phyloP scores from a whole-genome alignment of 2,888 invertebrate species.

The Drosophila anceps region DNA sequence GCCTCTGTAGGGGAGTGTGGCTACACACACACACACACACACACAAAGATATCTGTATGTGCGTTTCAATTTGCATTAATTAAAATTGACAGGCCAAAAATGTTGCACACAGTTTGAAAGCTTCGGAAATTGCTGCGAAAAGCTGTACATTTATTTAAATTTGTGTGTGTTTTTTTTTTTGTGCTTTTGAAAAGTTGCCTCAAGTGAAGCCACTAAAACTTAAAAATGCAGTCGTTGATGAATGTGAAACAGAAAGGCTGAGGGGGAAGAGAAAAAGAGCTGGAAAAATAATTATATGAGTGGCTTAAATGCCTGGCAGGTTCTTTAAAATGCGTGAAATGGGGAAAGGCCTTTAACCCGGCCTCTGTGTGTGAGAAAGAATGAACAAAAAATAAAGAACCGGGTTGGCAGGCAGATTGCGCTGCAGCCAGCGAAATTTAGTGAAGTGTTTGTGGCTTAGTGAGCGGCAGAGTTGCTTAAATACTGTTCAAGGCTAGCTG shows the following conservation, averaged over 20 bases:
- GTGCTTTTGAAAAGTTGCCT: slow-evolving; percentile 39
- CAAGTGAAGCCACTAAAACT: slow-evolving; percentile 44
- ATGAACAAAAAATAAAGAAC: slow-evolving; percentile 41
- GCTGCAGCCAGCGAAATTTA: slow-evolving; percentile 12
- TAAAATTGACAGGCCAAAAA: slow-evolving; percentile 66
- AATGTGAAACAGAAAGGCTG: slow-evolving; percentile 44
- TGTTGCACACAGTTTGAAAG: slow-evolving; percentile 50
- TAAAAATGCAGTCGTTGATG: slow-evolving; percentile 45
- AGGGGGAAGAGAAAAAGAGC: slow-evolving; percentile 20
- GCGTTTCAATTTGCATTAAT: slow-evolving; percentile 65
- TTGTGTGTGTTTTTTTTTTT: background rate
- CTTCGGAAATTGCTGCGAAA: slow-evolving; percentile 15
- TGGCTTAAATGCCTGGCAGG: slow-evolving; percentile 42
- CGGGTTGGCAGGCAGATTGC: slow-evolving; percentile 29
- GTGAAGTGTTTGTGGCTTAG: slow-evolving; percentile 13
- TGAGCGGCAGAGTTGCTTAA: slow-evolving; percentile 3
- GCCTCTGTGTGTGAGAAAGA: slow-evolving; percentile 19
- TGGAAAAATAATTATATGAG: slow-evolving; percentile 67
- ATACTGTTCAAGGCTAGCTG: background rate
- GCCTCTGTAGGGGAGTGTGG: slow-evolving; percentile 8
- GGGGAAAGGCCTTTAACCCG: slow-evolving; percentile 54
- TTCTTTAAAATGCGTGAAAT: slow-evolving; percentile 57
- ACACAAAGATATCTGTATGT: slow-evolving; percentile 13
- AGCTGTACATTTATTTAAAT: slow-evolving; percentile 36
- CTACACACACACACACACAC: background rate